These are phyloP conservation scores for Anarsia innoxiella DNA, from an alignment of 2,888 invertebrate species.

Conservation along the genomic window DNA sequence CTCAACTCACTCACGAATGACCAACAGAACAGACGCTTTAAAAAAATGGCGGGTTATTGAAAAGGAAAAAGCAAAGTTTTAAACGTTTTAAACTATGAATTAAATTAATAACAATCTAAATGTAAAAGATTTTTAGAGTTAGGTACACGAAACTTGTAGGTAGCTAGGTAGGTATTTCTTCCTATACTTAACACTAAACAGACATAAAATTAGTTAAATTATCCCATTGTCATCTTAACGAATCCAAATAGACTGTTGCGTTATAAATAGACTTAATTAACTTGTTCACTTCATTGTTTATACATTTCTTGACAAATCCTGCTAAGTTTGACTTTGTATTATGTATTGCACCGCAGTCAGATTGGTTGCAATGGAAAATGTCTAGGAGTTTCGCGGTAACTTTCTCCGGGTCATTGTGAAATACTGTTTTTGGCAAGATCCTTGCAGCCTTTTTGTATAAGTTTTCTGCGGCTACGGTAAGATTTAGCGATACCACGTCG, in stretches of 20 bases:
- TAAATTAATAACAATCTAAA: too few relatives aligned
- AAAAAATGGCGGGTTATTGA: too few relatives aligned
- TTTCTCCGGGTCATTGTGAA: slow-evolving; percentile 46
- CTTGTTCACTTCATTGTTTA: slow-evolving; percentile 47
- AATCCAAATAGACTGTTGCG: slow-evolving; percentile 50
- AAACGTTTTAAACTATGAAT: too few relatives aligned
- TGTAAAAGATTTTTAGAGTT: too few relatives aligned
- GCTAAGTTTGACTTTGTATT: slow-evolving; percentile 43
- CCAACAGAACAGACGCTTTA: too few relatives aligned
- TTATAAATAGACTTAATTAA: slow-evolving; percentile 47
- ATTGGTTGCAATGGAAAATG: slow-evolving; percentile 43
- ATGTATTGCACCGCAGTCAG: slow-evolving; percentile 38
- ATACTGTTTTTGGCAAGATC: slow-evolving; percentile 49
- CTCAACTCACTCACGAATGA: too few relatives aligned
- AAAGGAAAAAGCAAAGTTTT: too few relatives aligned
- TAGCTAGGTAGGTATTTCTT: too few relatives aligned
- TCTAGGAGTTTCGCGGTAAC: slow-evolving; percentile 40
- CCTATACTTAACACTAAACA: too few relatives aligned
- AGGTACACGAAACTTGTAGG: too few relatives aligned
- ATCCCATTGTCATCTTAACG: slow-evolving; percentile 47
- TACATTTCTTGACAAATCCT: slow-evolving; percentile 44
- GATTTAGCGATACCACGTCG: slow-evolving; percentile 46
- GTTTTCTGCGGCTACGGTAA: slow-evolving; percentile 43
- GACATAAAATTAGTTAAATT: too few relatives aligned
- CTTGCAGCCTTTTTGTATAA: slow-evolving; percentile 51